phyloP scores from a whole-genome alignment of 2,888 invertebrate genomes.

The Monochamus alternatus region DNA sequence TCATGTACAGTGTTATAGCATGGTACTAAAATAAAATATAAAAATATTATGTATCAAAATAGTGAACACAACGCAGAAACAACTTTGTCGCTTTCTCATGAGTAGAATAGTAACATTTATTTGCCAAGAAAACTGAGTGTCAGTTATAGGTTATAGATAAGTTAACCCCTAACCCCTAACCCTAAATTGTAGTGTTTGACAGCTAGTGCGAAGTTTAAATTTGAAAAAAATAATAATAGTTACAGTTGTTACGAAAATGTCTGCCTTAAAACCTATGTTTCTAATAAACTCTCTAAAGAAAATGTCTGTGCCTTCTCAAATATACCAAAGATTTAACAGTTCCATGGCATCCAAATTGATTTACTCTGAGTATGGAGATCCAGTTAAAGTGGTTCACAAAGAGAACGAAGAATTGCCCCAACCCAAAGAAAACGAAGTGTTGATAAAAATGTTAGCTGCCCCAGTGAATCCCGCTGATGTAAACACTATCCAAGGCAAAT shows the following conservation, averaged over 20 bases:
- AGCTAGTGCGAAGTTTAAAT: slow-evolving; percentile 6
- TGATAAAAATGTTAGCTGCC: slow-evolving; percentile 89
- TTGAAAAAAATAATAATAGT: slow-evolving; percentile 1
- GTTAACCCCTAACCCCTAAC: not conserved
- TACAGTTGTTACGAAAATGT: slow-evolving; percentile 5
- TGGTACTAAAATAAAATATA: no score
- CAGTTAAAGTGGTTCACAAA: slow-evolving; percentile 82
- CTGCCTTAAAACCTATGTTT: not conserved
- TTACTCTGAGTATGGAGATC: slow-evolving; percentile 79
- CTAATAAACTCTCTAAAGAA: slow-evolving; percentile 1
- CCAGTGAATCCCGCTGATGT: slow-evolving; percentile 99
- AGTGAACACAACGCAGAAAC: no score
- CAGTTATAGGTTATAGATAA: not conserved
- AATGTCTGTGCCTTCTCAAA: not conserved
- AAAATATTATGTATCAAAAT: no score
- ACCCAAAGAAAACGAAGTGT: slow-evolving; percentile 78
- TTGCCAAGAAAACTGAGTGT: no score
- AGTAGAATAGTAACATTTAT: no score
- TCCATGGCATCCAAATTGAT: slow-evolving; percentile 2
- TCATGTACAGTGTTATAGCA: no score
- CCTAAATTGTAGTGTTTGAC: not conserved
- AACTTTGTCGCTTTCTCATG: no score
- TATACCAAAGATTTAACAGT: slow-evolving; percentile 15
- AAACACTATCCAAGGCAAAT: slow-evolving; percentile 96
- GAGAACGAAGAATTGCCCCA: slow-evolving; percentile 73